Evolutionary conservation across 2,113 vertebrate genomes (phyloP).

Genomic region (Oryzias melastigma): DNA sequence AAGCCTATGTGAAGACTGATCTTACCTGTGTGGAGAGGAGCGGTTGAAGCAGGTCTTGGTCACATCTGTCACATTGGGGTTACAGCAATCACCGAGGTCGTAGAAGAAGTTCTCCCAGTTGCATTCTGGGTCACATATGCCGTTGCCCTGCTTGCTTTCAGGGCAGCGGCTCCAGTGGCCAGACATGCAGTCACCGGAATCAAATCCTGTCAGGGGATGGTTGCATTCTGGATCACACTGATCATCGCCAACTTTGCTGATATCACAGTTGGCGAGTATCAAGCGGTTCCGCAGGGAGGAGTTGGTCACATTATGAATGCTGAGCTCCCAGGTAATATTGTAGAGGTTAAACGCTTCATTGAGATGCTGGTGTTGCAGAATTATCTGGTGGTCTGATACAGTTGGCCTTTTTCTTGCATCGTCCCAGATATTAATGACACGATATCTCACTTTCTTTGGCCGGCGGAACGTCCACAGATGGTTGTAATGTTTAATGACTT

Average conservation of each 20-base stretch:
- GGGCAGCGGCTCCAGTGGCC: constrained; percentile 76
- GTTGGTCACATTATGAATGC: constrained; percentile 88
- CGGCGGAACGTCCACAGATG: constrained; percentile 84
- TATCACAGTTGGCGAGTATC: constrained; percentile 95
- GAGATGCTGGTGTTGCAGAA: constrained; percentile 91
- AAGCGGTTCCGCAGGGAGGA: constrained; percentile 89
- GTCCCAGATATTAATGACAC: constrained; percentile 89
- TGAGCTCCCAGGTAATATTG: constrained; percentile 97
- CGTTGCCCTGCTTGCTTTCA: constrained; percentile 86
- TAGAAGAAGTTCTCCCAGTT: constrained; percentile 90
- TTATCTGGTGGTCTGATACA: constrained; percentile 89
- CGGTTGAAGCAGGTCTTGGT: constrained; percentile 97
- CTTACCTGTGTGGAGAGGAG: constrained; percentile 93
- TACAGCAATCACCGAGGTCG: constrained; percentile 93
- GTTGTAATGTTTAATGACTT: constrained; percentile 93
- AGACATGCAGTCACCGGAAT: constrained; percentile 88
- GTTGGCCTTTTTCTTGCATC: constrained; percentile 83
- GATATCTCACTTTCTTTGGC: constrained; percentile 90
- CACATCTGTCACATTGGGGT: constrained; percentile 94
- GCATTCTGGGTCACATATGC: constrained; percentile 92
- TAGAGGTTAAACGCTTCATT: constrained; percentile 88
- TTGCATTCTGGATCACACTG: constrained; percentile 93
- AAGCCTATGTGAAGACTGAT: constrained; percentile 4
- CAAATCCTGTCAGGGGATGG: constrained; percentile 90
- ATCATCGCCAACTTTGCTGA: constrained; percentile 91